These are phyloP conservation scores for Prenolepis imparis DNA, from an alignment of 2,888 invertebrate species.

Conservation along the genomic window DNA sequence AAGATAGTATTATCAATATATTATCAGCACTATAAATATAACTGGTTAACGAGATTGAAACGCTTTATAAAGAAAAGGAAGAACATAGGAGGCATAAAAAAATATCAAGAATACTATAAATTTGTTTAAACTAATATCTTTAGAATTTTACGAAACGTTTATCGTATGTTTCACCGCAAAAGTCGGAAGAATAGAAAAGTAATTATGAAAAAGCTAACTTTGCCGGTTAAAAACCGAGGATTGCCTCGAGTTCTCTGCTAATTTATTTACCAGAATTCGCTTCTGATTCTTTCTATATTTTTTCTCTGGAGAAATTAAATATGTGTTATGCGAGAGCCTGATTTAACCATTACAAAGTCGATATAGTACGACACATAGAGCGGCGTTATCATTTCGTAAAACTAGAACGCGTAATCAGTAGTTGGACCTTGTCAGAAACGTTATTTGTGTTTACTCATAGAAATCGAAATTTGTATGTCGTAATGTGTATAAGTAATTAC, in stretches of 20 bases:
- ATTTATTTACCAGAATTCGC: conserved; percentile 44
- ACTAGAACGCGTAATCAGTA: conserved; percentile 37
- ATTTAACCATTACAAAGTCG: conserved; percentile 27
- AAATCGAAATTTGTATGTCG: conserved; percentile 26
- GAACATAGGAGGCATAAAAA: not conserved
- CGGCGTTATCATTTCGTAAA: conserved; percentile 34
- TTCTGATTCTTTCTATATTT: conserved; percentile 42
- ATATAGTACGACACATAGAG: not conserved
- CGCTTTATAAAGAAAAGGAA: not conserved
- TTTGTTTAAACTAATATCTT: conserved; percentile 17
- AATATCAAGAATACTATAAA: not conserved
- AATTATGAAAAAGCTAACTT: conserved; percentile 46
- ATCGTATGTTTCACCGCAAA: conserved; percentile 39
- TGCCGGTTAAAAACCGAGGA: conserved; percentile 20
- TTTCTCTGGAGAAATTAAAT: conserved; percentile 35
- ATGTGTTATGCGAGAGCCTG: not conserved
- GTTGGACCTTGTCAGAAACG: not conserved
- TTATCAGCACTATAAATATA: not conserved
- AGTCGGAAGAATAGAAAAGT: conserved; percentile 38
- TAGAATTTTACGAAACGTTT: conserved; percentile 19
- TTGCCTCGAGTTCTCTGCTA: conserved; percentile 21
- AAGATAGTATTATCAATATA: conserved; percentile 11
- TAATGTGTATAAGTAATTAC: not conserved
- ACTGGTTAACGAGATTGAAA: not conserved
- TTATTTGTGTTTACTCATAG: conserved; percentile 5